Base-by-base conservation (phyloP, 1,140 invertebrate genomes). In the Camponotus vicinus region DNA sequence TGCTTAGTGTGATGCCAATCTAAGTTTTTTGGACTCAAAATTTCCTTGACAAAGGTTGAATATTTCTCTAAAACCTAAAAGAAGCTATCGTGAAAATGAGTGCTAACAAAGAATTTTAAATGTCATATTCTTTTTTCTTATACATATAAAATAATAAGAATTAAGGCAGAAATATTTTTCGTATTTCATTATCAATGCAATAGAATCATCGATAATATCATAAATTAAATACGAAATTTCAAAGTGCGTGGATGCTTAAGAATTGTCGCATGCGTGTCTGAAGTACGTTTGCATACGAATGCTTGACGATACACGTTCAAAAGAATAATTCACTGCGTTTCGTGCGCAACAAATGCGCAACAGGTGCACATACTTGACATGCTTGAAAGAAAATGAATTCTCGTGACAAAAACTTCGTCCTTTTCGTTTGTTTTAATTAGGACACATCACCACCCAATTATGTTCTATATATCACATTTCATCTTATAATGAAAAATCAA, bases 341-440 rank as follows among this genome's bases (percentile, higher is more conserved):
- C 55, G 49, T 86, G 87, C 88, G 85, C 87, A 86, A 91, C 88
- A 89, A 88, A 88, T 87, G 79, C 80, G 90, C 91, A 92, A 92
- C 91, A 92, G 91, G 91, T 92, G 90, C 90, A 77, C 91, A 59
- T 64, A 79, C 40, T 63, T 70, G 77, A 89, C 45, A 55, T 61
- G 73, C 66, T 64, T 57, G 34, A 77, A 82, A 85, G 70, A 71
- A 85, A 87, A 59, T 18, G 45, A 63, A 42, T n/a, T 61, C 7
- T 8, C 45, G 37, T 21, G 18, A 9, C n/a, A 32, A 82, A 42
- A 64, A 70, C 37, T 27, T 61, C 6, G 55, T 27, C n/a, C 45
- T 77, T 73, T 87, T 27, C 32, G 64, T 73, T 32, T 32, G 27
- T 49, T 5, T 40, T 55, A 85, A 85, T 85, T 61, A 21, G 34